Conservation (phyloP, 2,888 invertebrate genomes). For the Diarsia mendica region DNA sequence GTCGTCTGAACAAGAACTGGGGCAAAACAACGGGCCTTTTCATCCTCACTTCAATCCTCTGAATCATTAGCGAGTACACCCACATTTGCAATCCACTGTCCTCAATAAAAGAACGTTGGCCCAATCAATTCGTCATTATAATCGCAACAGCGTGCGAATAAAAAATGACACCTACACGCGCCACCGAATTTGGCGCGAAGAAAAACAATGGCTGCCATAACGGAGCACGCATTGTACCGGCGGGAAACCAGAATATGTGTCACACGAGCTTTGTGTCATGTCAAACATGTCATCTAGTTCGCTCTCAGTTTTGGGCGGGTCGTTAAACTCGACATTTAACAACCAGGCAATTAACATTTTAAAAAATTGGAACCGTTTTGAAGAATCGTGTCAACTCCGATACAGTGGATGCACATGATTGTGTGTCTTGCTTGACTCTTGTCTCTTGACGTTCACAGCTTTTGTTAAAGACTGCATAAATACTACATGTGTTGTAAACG, state of each 20-base stretch:
- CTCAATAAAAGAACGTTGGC: constrained; percentile 80
- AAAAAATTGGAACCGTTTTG: constrained; percentile 57
- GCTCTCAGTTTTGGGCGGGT: constrained; percentile 73
- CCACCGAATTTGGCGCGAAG: constrained; percentile 80
- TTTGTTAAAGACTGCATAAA: constrained; percentile 32
- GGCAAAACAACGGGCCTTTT: constrained; percentile 82
- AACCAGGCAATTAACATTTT: constrained; percentile 60
- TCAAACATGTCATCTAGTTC: constrained; percentile 71
- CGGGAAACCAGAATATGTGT: constrained; percentile 70
- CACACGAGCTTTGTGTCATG: constrained; percentile 73
- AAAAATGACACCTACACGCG: constrained; percentile 84
- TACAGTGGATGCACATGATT: constrained; percentile 47
- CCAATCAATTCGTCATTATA: constrained; percentile 89
- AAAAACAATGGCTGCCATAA: constrained; percentile 85
- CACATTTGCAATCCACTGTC: constrained; percentile 82
- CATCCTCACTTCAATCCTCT: constrained; percentile 76
- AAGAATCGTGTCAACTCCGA: constrained; percentile 61
- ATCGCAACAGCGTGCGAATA: constrained; percentile 81
- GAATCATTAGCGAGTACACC: constrained; percentile 85
- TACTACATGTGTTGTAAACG: constrained; percentile 26
- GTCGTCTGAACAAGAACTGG: constrained; percentile 69
- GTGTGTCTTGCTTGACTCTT: constrained; percentile 24
- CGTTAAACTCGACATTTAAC: constrained; percentile 67
- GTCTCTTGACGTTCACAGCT: constrained; percentile 30
- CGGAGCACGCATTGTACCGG: constrained; percentile 72